Evolutionary conservation across 1,140 invertebrate genomes (phyloP), one percentile per base, ranked within the genome.

Genomic region (Dolichoris vasculosae): DNA sequence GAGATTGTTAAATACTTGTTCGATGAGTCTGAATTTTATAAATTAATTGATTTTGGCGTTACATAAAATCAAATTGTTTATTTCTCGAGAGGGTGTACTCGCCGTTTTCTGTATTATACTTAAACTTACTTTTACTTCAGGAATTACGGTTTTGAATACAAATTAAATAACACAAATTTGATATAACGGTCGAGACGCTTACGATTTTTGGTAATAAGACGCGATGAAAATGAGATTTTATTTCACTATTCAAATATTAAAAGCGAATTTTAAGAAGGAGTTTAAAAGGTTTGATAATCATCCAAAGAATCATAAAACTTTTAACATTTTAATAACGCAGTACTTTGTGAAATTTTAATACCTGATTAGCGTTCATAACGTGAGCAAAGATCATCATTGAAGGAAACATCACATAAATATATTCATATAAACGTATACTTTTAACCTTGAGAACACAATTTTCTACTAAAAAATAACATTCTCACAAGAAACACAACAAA

Each of bases 221-320:
- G 32, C 77, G 51, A 63, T 79, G 55, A 64, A 80, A 80, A 80
- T 46, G 59, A 80, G 26, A 64, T 59, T 80, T 46, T 46, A 80
- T 80, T 64, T 48, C 38, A n/a, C 78, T 30, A 67, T 46, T 80
- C 59, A 67, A 40, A 43, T 79, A 63, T 79, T 77, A 59, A 79
- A 79, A 59, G 30, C 63, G 40, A 64, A n/a, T 67, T 80, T 80
- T 80, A 80, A 80, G 40, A 64, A 46, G 35, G 38, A 80, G 78
- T 35, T 77, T 78, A 32, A 78, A 78, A 78, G 51, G 13, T 35
- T 78, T 40, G 48, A 59, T 63, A 38, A 78, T 63, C 46, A 78
- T 40, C 51, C n/a, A 0, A 30, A 2, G 40, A 43, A 48, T 59
- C 51, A 38, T 79, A 59, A 79, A 40, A 63, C 77, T 55, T 63